Conservation (phyloP, 1,140 invertebrate genomes). For the Melipona quadrifasciata region DNA sequence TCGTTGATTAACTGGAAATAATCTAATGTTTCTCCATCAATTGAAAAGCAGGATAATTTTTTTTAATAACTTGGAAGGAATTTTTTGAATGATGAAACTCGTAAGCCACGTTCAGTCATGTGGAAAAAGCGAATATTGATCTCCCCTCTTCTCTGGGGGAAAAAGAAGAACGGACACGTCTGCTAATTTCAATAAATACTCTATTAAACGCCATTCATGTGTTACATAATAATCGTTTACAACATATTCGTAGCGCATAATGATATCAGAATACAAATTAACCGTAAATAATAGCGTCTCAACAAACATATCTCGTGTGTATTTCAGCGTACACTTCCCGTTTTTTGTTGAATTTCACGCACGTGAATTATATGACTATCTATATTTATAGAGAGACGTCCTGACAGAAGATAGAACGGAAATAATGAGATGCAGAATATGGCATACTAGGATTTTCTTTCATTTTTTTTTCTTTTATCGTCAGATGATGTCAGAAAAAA, state of each 20-base stretch:
- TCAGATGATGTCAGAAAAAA: conserved; percentile 33
- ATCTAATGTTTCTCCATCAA: background rate
- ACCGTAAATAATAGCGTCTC: conserved; percentile 58
- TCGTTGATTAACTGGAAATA: background rate
- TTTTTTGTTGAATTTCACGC: conserved; percentile 9
- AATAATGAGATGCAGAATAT: conserved; percentile 23
- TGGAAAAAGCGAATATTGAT: background rate
- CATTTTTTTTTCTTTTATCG: background rate
- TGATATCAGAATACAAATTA: conserved; percentile 59
- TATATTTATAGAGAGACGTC: conserved; percentile 17
- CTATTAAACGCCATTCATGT: conserved; percentile 71
- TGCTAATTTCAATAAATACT: conserved; percentile 71
- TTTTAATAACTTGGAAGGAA: too few relatives aligned
- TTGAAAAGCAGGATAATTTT: background rate
- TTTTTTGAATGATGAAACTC: too few relatives aligned
- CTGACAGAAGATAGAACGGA: conserved; percentile 22
- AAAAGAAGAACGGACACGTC: background rate
- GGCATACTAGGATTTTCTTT: background rate
- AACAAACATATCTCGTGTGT: conserved; percentile 51
- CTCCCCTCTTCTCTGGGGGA: background rate
- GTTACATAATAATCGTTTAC: conserved; percentile 71
- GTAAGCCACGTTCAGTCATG: too few relatives aligned
- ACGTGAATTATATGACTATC: conserved; percentile 8
- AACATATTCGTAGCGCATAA: conserved; percentile 61
- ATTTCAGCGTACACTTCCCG: conserved; percentile 14